Percentiles rank a stretch among this genome's conserved stretches.
phyloP scores from a whole-genome alignment of 1,140 invertebrate species.

The Philotrypesis tridentata region DNA sequence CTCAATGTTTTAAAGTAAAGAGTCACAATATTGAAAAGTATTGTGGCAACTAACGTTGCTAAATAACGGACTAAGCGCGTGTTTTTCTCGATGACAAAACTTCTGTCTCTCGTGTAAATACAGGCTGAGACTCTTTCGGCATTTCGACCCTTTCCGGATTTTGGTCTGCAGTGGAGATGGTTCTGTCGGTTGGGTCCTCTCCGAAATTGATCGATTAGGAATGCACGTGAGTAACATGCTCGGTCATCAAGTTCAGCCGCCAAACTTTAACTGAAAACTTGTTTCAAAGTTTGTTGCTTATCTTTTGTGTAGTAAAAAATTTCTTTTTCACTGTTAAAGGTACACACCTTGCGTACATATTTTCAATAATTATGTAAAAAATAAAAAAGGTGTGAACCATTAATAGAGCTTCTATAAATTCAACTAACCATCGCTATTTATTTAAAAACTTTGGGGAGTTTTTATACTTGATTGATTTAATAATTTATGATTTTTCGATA shows the following conservation, averaged over 20 bases:
- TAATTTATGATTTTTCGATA: no score
- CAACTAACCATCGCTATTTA: neutral
- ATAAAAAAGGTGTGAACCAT: neutral
- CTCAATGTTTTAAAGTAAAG: neutral
- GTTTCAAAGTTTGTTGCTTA: neutral
- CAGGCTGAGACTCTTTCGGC: slow-evolving; percentile 87
- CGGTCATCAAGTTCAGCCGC: neutral
- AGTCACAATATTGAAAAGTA: neutral
- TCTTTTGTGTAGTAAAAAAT: neutral
- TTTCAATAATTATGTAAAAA: neutral
- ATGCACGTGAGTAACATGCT: slow-evolving; percentile 86
- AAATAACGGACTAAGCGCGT: neutral
- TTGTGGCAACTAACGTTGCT: neutral
- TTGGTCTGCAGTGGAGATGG: slow-evolving; percentile 95
- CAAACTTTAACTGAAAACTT: neutral
- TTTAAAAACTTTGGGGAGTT: neutral
- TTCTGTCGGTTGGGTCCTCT: slow-evolving; percentile 94
- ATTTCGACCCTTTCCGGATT: slow-evolving; percentile 93
- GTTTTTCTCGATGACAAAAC: slow-evolving; percentile 19
- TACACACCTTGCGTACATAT: neutral
- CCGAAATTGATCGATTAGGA: slow-evolving; percentile 92
- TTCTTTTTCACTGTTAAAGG: neutral
- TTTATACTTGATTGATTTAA: no score
- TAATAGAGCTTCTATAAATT: neutral
- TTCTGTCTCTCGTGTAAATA: slow-evolving; percentile 46